Percentiles rank a stretch among this genome's conserved stretches.
Conservation (phyloP, 2,888 invertebrate genomes). For the Latrodectus elegans region DNA sequence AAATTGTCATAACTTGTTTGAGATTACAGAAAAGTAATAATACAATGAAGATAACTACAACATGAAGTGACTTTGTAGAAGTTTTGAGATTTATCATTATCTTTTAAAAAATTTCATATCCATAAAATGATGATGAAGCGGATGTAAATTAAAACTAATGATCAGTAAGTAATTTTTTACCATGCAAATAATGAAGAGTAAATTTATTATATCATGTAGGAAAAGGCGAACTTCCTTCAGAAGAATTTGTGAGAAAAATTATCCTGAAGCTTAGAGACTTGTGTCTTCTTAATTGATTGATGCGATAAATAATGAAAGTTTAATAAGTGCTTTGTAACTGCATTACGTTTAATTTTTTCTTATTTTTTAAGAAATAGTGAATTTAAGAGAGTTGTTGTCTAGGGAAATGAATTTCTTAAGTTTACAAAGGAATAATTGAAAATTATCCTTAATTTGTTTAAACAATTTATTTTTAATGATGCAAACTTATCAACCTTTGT, state of each 20-base stretch:
- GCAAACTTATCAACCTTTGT: too few relatives aligned
- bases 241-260: slow-evolving; percentile 26
- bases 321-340: slow-evolving; percentile 23
- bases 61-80: too few relatives aligned
- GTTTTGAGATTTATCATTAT: too few relatives aligned
- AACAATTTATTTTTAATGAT: too few relatives aligned
- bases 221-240: slow-evolving; percentile 19
- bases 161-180: slow-evolving; percentile 14
- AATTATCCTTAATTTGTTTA: too few relatives aligned
- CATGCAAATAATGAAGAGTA: not conserved
- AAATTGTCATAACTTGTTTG: too few relatives aligned
- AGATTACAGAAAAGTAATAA: too few relatives aligned
- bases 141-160: slow-evolving; percentile 45
- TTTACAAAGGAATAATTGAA: too few relatives aligned
- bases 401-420: too few relatives aligned
- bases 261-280: not conserved
- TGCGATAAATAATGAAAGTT: slow-evolving; percentile 46
- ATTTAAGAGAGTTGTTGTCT: too few relatives aligned
- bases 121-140: not conserved
- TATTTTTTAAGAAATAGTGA: not conserved
- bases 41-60: too few relatives aligned
- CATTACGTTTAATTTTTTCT: slow-evolving; percentile 14
- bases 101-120: slow-evolving; percentile 32
- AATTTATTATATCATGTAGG: slow-evolving; percentile 8
- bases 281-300: slow-evolving; percentile 51